A percentile compares a stretch with the other conserved stretches of the same genome.
Evolutionary conservation across 2,113 vertebrate genomes (phyloP).

Genomic region (Dasypus novemcinctus): DNA sequence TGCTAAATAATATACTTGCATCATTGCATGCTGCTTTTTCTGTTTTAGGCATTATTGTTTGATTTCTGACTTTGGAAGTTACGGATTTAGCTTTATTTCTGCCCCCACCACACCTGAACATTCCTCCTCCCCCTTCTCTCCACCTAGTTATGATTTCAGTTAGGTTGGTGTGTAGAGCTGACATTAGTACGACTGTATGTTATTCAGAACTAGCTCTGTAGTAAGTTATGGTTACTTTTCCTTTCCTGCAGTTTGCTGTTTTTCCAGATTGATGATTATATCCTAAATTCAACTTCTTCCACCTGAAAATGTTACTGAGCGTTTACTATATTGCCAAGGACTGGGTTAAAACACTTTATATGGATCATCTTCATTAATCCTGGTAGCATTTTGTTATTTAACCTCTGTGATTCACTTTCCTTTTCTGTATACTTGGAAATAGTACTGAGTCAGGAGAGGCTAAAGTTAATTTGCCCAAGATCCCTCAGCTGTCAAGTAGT

Average conservation of each 20-base stretch:
- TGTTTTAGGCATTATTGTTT: background rate
- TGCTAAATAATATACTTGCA: rapidly evolving
- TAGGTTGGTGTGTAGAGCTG: background rate
- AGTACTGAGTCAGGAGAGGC: background rate
- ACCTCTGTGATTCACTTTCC: background rate
- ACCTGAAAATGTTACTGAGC: background rate
- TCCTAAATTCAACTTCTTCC: background rate
- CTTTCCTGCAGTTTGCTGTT: background rate
- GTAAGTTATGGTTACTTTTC: background rate
- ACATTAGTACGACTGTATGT: background rate
- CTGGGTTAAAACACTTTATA: background rate
- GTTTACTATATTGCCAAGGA: background rate
- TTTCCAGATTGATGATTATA: background rate
- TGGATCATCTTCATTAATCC: background rate
- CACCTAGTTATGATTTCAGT: background rate
- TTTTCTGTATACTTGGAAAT: background rate
- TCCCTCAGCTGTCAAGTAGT: background rate
- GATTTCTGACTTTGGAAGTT: background rate
- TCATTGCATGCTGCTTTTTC: background rate
- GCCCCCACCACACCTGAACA: no score
- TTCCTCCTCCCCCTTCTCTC: rapidly evolving
- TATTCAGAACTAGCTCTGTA: background rate
- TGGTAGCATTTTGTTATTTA: background rate
- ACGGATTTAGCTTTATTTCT: background rate
- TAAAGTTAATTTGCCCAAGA: background rate